Evolutionary conservation across 1,140 invertebrate genomes (phyloP), one percentile per base, ranked within the genome.

Genomic region (Trachymyrmex cornetzi): DNA sequence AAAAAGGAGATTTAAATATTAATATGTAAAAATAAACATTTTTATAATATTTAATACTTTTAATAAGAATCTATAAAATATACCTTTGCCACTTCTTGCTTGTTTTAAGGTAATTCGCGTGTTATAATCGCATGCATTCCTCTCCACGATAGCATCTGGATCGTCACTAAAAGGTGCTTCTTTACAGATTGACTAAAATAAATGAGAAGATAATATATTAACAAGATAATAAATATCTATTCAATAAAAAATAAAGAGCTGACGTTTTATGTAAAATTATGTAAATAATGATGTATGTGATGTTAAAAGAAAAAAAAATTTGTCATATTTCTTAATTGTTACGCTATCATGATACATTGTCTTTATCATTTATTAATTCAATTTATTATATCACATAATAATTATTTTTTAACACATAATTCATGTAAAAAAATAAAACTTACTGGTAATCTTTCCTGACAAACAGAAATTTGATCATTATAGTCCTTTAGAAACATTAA

Each of bases 121-220:
- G 12, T 96, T 96, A 93, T 99, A 99, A 95, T 99, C 97, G 93
- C 98, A 98, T 7, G 96, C 94, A 44, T 98, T 96, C 55, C 98
- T 96, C 92, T 98, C 98, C 86, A 95, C 92, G 48, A 98, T 94
- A 9, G 99, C 99, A 77, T 97, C 96, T 55, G 97, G 96, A 90
- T 99, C 99, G 94, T 98, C 97, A 90, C 97, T 98, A 95, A 98
- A 99, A 14, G 98, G 98, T 19, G 99, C 99, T 91, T 98, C 97
- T 84, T 96, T 96, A 91, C 96, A 97, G 86, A 98, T 97, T 16
- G 97, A 98, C 98, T 98, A 95, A 50, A 97, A 97, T 87, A 92
- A 69, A 91, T 69, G 92, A 77, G 81, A 86, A 88, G 19, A 63
- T 2, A 64, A 72, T 34, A 77, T 14, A 44, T 69, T 92, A 59